Percentiles rank a stretch among this genome's conserved stretches.
Evolutionary conservation across 2,888 invertebrate species (phyloP).

Genomic region (Stegana nigrithorax): DNA sequence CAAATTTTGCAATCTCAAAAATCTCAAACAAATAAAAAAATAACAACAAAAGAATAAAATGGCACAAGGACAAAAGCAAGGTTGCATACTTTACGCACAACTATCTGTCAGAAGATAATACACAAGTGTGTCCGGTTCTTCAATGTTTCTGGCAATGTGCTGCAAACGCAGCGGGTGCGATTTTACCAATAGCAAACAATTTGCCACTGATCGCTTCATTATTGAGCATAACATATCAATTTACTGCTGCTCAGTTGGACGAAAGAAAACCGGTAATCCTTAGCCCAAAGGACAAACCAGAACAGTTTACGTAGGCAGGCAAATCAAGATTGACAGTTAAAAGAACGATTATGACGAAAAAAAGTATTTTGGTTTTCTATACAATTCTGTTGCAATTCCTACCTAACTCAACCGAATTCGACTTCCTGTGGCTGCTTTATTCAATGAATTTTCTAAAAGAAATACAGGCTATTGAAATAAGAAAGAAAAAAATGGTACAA

Average conservation of each 20-base stretch:
- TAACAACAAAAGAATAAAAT: background rate
- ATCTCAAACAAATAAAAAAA: background rate
- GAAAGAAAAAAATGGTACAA: too few relatives aligned
- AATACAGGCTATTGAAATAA: too few relatives aligned
- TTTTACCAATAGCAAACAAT: background rate
- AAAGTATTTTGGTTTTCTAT: too few relatives aligned
- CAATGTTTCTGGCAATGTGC: background rate
- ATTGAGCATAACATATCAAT: constrained; percentile 54
- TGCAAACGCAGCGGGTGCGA: background rate
- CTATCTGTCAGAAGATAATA: background rate
- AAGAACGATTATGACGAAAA: too few relatives aligned
- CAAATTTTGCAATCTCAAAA: constrained; percentile 14
- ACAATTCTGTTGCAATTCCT: too few relatives aligned
- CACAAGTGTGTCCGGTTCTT: constrained; percentile 12
- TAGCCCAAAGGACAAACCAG: background rate
- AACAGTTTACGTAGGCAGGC: background rate
- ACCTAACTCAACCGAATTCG: too few relatives aligned
- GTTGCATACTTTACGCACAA: background rate
- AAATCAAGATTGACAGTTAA: background rate
- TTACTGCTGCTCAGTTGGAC: constrained; percentile 17
- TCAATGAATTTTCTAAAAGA: too few relatives aligned
- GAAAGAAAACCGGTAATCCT: too few relatives aligned
- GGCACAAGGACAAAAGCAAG: background rate
- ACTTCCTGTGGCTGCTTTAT: too few relatives aligned
- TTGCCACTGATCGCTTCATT: constrained; percentile 57